phyloP scores from a whole-genome alignment of 2,888 invertebrate genomes.

The Hoplodrina blanda region DNA sequence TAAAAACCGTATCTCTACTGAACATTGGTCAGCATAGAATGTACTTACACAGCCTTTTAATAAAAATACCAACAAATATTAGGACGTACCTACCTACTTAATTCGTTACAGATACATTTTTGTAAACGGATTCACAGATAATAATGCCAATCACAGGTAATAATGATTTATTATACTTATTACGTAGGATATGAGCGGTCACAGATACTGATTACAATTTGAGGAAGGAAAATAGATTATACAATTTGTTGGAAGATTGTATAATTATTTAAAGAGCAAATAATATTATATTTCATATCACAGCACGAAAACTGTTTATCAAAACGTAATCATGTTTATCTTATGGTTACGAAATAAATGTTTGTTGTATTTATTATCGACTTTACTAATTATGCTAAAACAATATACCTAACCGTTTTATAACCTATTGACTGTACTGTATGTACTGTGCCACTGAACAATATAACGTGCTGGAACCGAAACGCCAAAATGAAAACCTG shows the following conservation, averaged over 20 bases:
- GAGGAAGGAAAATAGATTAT: constrained; percentile 10
- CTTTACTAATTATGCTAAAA: no score
- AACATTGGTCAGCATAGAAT: not conserved
- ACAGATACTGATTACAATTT: not conserved
- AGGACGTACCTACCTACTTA: not conserved
- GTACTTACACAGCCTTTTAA: not conserved
- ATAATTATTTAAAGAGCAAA: not conserved
- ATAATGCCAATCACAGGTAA: not conserved
- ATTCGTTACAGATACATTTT: constrained; percentile 7
- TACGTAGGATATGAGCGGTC: not conserved
- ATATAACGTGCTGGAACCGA: no score
- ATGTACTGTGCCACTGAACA: no score
- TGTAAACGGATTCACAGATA: not conserved
- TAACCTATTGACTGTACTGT: no score
- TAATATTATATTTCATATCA: not conserved
- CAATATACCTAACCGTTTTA: no score
- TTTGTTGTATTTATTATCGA: not conserved
- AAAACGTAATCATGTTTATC: not conserved
- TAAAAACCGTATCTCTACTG: not conserved
- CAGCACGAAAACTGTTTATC: not conserved
- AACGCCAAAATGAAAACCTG: no score
- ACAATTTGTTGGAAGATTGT: not conserved
- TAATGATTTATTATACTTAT: no score
- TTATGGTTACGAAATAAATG: not conserved
- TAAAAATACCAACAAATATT: not conserved